Evolutionary conservation across 2,113 vertebrate genomes (phyloP), one percentile per base, ranked within the genome.

Genomic region (Lipophrys pholis): DNA sequence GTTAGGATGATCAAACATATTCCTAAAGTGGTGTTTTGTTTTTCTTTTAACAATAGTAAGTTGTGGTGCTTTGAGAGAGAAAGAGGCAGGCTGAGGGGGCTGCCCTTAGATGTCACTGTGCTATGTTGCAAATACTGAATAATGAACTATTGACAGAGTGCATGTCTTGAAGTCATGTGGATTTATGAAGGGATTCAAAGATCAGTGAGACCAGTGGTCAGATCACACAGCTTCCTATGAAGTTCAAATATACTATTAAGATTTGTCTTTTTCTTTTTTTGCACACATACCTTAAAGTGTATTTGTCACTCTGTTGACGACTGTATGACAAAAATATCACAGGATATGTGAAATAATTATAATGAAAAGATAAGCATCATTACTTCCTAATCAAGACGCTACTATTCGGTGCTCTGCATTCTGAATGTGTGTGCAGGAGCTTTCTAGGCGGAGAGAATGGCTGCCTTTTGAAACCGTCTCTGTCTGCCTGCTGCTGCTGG

Each of bases 391-490:
- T 6, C 21, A 35, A n/a, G 30, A 45, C 39, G 49, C 52, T n/a
- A 14, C 8, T 15, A 41, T 67, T 65, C 4, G 3, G 7, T 60
- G 17, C n/a, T 21, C 61, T 73, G 52, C 43, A 80, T 71, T 52
- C 62, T 69, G n/a, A 71, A 53, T 35, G 39, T 30, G 38, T 66
- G 79, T 78, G 59, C 70, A 45, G 66, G 42, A 61, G 72, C 30
- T 69, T 69, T 70, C 38, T 50, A 84, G 65, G 80, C 74, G 12
- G 40, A 67, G 67, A 66, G 61, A 41, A 45, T 6, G 38, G 57
- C 54, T 15, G 40, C 86, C 87, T 91, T 95, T 91, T 94, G 89
- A 94, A 95, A 94, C 86, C 21, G 21, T 30, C 21, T 30, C 21
- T 30, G 90, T 83, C 87, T 81, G 93, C 89, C 86, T 90, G 73